Evolutionary conservation across 2,113 vertebrate species (phyloP), one percentile per base, ranked within the genome.

Genomic region (Rhinoptilus africanus): DNA sequence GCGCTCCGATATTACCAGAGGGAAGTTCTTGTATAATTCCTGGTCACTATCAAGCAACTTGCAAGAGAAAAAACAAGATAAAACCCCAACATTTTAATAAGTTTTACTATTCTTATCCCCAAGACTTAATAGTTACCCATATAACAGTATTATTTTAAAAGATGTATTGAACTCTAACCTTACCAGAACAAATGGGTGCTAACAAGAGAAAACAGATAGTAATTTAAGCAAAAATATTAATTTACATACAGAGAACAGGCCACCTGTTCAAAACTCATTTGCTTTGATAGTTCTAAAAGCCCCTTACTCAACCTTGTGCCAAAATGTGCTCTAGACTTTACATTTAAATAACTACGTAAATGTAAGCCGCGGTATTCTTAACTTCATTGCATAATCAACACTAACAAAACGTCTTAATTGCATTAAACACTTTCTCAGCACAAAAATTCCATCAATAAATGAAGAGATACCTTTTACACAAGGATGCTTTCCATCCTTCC

Each of bases 21-120:
- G 99, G 96, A 99, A 99, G 98, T 99, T 99, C 98, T 99, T 99
- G 95, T 99, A 99, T 45, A 99, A 98, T 67, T 99, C 99, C 97
- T 99, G 99, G 98, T 99, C 99, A 53, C 99, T 99, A 95, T 99
- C 99, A 89, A 99, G 98, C 96, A 99, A 97, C 99, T 99, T 83
- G 56, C 69, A 87, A 94, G 47, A 96, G 71, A 73, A 76, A 76
- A 97, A 95, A 92, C 37, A 77, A 86, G 63, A 88, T 3, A 54
- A 79, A 85, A 88, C 18, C 64, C 75, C 91, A 86, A 62, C 56
- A 89, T 76, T 85, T 88, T 67, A 92, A 12, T 91, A 78, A 79
- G 32, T 78, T 91, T 54, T 47, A 85, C 83, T 92, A 13, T n/a
- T 78, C 54, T 92, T 71, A 89, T 13, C 54, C 85, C 74, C 45